Base-by-base conservation (phyloP, 2,888 invertebrate genomes). In the Physocephala rufipes region DNA sequence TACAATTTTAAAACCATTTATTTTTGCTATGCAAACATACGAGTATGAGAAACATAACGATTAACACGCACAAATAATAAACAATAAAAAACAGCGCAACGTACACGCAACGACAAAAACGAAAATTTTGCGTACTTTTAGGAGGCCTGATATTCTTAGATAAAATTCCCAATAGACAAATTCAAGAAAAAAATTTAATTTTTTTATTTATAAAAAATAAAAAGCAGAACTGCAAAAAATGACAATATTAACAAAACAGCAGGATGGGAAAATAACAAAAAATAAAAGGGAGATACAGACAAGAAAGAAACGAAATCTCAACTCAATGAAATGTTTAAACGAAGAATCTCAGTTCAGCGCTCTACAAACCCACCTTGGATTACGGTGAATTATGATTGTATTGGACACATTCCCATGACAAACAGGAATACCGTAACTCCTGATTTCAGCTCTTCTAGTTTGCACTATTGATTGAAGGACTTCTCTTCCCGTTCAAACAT, bases 81-180 rank as follows among this genome's bases (percentile, higher is more conserved):
- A 28, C 47, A 15, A 49, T 19, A 26, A 24, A 58, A 45, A 9
- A 45, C 30, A 58, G 67, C 58, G 28, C 2, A 58, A 58, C 12
- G 19, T 19, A n/a, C 7, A 49, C 28, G n/a, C 15, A 61, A 19
- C 30, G 47, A 26, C 67, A 61, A 47, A 45, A 21, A 24, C 7
- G 26, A 24, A 43, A 67, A 36, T 43, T 67, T 59, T 67, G 12
- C 15, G 59, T 59, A 61, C 13, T 67, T 67, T 61, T 67, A 67
- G 67, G 67, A 49, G 59, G 51, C 36, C 9, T 9, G 36, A 7
- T 65, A 47, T 30, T 24, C 19, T 67, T 36, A 58, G 43, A 45
- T 24, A 36, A 47, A 58, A 55, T 15, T 47, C 16, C 43, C 43
- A 7, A 15, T 7, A 21, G 21, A 21, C 53, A 21, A 19, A 7